Conservation (phyloP, 2,797 vertebrate species). For the Amblyopsis hoosieri region DNA sequence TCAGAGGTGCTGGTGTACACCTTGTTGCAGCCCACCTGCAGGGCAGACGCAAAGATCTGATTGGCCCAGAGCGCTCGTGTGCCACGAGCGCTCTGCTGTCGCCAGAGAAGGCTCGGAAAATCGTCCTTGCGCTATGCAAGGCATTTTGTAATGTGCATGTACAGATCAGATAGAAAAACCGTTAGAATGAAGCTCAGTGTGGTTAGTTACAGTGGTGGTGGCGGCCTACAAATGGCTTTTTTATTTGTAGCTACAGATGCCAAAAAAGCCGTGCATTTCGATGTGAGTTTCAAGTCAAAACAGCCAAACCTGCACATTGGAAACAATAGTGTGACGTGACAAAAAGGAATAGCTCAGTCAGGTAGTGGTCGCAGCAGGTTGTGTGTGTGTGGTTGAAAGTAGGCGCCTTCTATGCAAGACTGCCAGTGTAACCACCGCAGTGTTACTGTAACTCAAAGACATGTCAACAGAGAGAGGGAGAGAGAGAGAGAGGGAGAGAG, state of each 20-base stretch:
- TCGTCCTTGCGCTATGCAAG: neutral
- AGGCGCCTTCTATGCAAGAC: slow-evolving; percentile 65
- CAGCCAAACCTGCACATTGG: slow-evolving; percentile 36
- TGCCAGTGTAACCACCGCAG: slow-evolving; percentile 46
- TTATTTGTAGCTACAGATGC: slow-evolving; percentile 44
- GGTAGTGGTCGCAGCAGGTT: slow-evolving; percentile 49
- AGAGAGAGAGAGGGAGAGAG: slow-evolving; percentile 8
- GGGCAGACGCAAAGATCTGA: slow-evolving; percentile 29
- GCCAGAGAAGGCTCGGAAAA: slow-evolving; percentile 38
- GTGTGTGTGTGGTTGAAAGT: slow-evolving; percentile 45
- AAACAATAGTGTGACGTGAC: slow-evolving; percentile 47
- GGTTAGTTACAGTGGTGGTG: slow-evolving; percentile 51
- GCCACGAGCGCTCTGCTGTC: slow-evolving; percentile 12
- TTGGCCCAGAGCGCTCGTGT: too few species aligned
- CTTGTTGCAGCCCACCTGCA: slow-evolving; percentile 98
- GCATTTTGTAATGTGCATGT: slow-evolving; percentile 40
- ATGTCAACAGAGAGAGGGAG: slow-evolving; percentile 16
- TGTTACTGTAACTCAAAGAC: slow-evolving; percentile 57
- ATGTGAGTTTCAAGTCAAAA: slow-evolving; percentile 22
- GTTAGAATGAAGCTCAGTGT: slow-evolving; percentile 42
- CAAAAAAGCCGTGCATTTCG: slow-evolving; percentile 1
- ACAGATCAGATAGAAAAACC: slow-evolving; percentile 23
- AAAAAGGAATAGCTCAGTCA: slow-evolving; percentile 46
- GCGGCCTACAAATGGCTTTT: slow-evolving; percentile 69
- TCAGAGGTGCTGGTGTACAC: slow-evolving; percentile 99